Conservation (phyloP, 2,113 vertebrate species). For the Lagopus muta region DNA sequence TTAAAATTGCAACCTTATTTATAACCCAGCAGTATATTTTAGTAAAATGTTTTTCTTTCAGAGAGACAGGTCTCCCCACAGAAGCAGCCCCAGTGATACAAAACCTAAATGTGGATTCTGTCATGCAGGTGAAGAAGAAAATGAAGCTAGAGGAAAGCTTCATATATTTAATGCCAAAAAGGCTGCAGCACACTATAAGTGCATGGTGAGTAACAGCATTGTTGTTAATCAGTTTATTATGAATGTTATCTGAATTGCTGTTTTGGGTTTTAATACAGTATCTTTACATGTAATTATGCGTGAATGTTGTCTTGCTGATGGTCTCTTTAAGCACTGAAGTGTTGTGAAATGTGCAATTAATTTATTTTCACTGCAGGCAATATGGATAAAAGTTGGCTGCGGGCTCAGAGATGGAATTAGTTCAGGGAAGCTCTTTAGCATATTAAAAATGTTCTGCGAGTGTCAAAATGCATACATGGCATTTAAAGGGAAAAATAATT, state of each 20-base stretch:
- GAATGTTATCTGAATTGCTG: background rate
- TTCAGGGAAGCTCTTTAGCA: slow-evolving; percentile 32
- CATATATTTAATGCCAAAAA: slow-evolving; percentile 97
- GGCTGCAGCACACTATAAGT: slow-evolving; percentile 98
- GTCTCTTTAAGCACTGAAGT: slow-evolving; percentile 28
- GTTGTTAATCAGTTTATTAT: background rate
- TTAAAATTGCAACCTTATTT: slow-evolving; percentile 44
- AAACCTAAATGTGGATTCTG: slow-evolving; percentile 98
- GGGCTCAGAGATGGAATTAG: slow-evolving; percentile 44
- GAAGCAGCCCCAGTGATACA: slow-evolving; percentile 90
- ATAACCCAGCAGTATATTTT: slow-evolving; percentile 71
- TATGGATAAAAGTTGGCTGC: slow-evolving; percentile 38
- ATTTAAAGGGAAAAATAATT: background rate
- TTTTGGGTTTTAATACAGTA: slow-evolving; percentile 6
- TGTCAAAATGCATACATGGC: background rate
- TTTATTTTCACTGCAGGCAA: slow-evolving; percentile 54
- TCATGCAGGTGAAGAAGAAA: slow-evolving; percentile 97
- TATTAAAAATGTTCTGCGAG: slow-evolving; percentile 13
- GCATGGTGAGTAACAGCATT: slow-evolving; percentile 88
- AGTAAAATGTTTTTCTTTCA: slow-evolving; percentile 77
- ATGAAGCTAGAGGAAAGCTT: slow-evolving; percentile 93
- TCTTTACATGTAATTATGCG: slow-evolving; percentile 31
- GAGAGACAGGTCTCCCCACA: slow-evolving; percentile 96
- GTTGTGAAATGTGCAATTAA: slow-evolving; percentile 34
- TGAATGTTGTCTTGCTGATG: slow-evolving; percentile 33